Conservation (phyloP, 2,113 vertebrate genomes). For the Echinops telfairi region DNA sequence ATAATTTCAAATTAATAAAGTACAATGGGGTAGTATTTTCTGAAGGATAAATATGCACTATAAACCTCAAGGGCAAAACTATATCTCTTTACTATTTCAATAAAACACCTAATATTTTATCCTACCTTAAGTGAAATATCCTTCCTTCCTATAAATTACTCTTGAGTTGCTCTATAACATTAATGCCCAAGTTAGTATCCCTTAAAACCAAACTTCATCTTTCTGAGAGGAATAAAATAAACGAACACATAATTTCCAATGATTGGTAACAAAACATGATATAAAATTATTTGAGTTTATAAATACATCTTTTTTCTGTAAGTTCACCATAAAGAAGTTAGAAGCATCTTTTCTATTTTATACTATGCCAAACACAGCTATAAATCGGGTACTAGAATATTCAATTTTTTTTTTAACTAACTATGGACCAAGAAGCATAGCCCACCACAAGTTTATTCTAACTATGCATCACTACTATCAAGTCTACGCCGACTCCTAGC, state of each 20-base stretch:
- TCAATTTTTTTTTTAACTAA: constrained; percentile 59
- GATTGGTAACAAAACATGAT: neutral
- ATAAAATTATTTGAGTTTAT: neutral
- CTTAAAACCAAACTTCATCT: neutral
- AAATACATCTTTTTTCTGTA: neutral
- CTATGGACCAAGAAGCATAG: neutral
- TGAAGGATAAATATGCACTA: constrained; percentile 6
- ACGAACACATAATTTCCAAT: neutral
- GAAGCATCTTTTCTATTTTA: neutral
- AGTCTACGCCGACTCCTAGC: neutral
- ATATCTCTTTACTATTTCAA: neutral
- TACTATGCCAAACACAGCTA: neutral
- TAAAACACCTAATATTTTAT: constrained; percentile 44
- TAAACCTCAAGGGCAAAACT: neutral
- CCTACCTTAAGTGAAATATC: neutral
- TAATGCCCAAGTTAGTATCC: neutral
- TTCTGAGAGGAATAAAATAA: neutral
- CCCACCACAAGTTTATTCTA: neutral
- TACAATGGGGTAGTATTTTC: constrained; percentile 1
- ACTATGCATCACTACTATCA: neutral
- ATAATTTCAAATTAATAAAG: constrained; percentile 58
- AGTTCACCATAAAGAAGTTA: neutral
- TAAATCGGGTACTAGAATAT: constrained; percentile 41
- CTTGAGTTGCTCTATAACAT: neutral
- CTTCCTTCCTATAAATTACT: constrained; percentile 41